Base-by-base conservation (phyloP, 1,140 invertebrate genomes). In the Stenopsyche tienmushanensis region DNA sequence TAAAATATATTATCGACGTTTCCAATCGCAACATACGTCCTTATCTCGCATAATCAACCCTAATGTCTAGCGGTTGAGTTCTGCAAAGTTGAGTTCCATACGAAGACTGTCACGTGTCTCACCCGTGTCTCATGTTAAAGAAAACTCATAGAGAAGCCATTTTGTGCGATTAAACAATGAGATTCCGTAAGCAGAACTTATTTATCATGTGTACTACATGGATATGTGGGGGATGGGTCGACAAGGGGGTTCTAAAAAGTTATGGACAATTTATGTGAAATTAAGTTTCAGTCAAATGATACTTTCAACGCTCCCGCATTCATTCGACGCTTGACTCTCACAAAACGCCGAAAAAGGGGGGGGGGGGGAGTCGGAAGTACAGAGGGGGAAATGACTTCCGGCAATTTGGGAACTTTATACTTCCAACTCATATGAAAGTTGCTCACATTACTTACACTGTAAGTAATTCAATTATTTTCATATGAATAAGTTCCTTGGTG, bases 401-500 rank as follows among this genome's bases (percentile, higher is more conserved):
- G 44, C 44, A 47, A 47, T 47, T 47, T 47, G 17, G 44, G 44
- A 47, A 47, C 44, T 47, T 47, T 47, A 47, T 47, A 47, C 44
- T 47, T 47, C 18, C 44, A 20, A 20, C 44, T 47, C 44, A 47
- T 18, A 20, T 47, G 44, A 20, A 47, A 47, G 44, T 47, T 47
- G 44, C 44, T 47, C 44, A 47, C 44, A 47, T 47, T 47, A 47
- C 18, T 47, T 47, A 47, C 44, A 15, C 44, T 20, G 44, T 47
- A 20, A 47, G 44, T 47, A 47, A 47, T 47, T 47, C 44, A 47
- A 47, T 47, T 47, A 47, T 47, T 47, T 47, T 47, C 44, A 47
- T 47, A 47, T 47, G 44, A 47, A 47, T 47, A 47, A 47, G 44
- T 15, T 47, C 44, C 44, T 47, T 47, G 3, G 44, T 15, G 10